phyloP scores from a whole-genome alignment of 2,797 vertebrate genomes.

The Adelosebastes latens region DNA sequence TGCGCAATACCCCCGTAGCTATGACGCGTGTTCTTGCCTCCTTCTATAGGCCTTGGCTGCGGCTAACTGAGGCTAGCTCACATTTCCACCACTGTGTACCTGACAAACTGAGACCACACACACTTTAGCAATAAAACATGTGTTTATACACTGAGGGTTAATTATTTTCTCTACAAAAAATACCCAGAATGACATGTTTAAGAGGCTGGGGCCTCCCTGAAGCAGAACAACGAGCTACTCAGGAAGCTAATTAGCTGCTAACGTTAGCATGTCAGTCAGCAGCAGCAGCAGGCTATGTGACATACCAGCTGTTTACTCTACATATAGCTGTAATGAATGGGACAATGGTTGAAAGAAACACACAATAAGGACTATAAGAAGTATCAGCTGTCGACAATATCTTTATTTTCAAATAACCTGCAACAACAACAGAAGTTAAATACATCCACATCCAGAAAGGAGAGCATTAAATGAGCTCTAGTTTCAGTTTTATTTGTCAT shows the following conservation, averaged over 20 bases:
- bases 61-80: constrained; percentile 24
- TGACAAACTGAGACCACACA: not conserved
- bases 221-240: constrained; percentile 16
- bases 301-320: not conserved
- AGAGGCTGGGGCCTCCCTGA: not conserved
- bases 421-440: not conserved
- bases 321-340: not conserved
- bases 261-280: constrained; percentile 50
- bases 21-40: rapidly evolving
- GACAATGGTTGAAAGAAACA: not conserved
- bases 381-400: not conserved
- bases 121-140: too few relatives aligned
- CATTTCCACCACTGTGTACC: not conserved
- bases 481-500: too few relatives aligned
- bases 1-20: rapidly evolving
- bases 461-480: too few relatives aligned
- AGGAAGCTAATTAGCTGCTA: constrained; percentile 54
- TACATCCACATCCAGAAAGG: not conserved
- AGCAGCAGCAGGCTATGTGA: not conserved
- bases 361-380: rapidly evolving
- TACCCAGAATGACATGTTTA: rapidly evolving
- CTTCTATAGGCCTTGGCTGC: too few relatives aligned
- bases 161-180: not conserved
- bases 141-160: not conserved
- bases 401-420: not conserved